Conservation (phyloP, 2,113 vertebrate species). For the Lagopus muta region DNA sequence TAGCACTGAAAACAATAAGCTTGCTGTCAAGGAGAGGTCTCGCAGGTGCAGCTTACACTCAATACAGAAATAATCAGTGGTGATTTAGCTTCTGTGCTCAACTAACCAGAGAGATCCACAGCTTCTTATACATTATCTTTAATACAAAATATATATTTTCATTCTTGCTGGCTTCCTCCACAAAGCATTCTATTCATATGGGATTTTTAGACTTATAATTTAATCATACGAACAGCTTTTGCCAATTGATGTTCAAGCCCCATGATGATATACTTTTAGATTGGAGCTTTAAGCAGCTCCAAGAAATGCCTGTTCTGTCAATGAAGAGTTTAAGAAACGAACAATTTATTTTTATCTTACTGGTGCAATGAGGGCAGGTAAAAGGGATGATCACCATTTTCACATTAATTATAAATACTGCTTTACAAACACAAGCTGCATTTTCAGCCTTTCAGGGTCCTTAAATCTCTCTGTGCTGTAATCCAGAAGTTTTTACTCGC, state of each 20-base stretch:
- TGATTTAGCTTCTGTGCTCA: background rate
- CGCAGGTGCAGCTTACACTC: background rate
- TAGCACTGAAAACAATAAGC: background rate
- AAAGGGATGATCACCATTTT: slow-evolving; percentile 13
- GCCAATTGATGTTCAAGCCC: slow-evolving; percentile 6
- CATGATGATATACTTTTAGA: background rate
- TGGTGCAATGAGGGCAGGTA: slow-evolving; percentile 8
- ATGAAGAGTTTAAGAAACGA: slow-evolving; percentile 14
- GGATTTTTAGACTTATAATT: slow-evolving; percentile 9
- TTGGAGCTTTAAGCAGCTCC: slow-evolving; percentile 9
- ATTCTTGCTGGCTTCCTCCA: background rate
- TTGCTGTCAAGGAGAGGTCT: background rate
- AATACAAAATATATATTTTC: background rate
- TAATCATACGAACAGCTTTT: slow-evolving; percentile 19
- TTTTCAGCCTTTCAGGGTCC: background rate
- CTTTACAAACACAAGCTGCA: background rate
- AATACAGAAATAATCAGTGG: background rate
- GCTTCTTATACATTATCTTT: background rate
- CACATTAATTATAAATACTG: slow-evolving; percentile 27
- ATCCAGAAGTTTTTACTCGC: background rate
- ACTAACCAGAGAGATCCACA: background rate
- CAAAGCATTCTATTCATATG: background rate
- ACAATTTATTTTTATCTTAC: slow-evolving; percentile 49
- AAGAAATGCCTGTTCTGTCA: slow-evolving; percentile 31
- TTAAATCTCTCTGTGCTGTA: background rate